Evolutionary conservation across 2,113 vertebrate genomes (phyloP), one percentile per base, ranked within the genome.

Genomic region (Willisornis vidua): DNA sequence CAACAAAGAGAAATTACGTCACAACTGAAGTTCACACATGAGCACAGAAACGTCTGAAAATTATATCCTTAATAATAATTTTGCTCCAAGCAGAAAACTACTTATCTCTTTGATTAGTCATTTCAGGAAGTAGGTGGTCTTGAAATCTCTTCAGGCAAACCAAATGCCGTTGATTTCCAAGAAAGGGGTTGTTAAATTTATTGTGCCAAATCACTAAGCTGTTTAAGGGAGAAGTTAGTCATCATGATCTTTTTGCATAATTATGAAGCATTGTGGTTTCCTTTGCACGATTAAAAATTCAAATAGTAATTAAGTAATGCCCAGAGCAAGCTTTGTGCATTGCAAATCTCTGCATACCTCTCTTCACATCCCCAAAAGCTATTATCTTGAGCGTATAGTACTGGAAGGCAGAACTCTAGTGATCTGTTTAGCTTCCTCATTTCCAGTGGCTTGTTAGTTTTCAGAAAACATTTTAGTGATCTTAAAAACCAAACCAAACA

Each of bases 41-140:
- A 91, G 54, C 41, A 57, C n/a, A 79, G 65, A 94, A 91, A 46
- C 0, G 0, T 82, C 91, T 85, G 28, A 77, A 66, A 87, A 54
- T 89, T 79, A 51, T 39, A 52, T 46, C 48, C 48, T 62, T 83
- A 87, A 92, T 77, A 73, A 63, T 55, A 86, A 57, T 79, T 87
- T 95, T 92, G 80, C 74, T 95, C 55, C 71, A 62, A 95, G 84
- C 58, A 93, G 78, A 87, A 70, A 96, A 26, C 25, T 85, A 12
- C 29, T 94, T 8, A 54, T 83, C 24, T 70, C 37, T 90, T 87
- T 54, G 35, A 20, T 55, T 85, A 63, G 23, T 80, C 18, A 15
- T 90, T 94, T 92, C 63, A 90, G 88, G 79, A 93, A 78, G 43
- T 23, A 59, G 49, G 66, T 67, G 19, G 41, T 92, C 75, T 80